Evolutionary conservation across 2,888 invertebrate species (phyloP), one percentile per base, ranked within the genome.

Genomic region (Standfussiana lucernea): DNA sequence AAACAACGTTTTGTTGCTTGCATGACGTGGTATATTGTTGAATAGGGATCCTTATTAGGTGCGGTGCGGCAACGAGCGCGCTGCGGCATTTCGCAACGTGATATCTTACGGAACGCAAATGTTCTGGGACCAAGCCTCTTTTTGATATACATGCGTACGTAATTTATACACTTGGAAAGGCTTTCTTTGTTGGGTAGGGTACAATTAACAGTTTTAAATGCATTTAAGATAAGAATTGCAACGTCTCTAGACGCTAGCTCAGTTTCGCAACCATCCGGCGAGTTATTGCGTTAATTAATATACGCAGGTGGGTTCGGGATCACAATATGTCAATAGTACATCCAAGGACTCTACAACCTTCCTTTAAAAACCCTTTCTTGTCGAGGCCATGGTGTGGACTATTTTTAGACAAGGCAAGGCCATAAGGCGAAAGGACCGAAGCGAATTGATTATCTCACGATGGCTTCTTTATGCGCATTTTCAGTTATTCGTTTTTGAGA

Each of bases 31-130:
- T 84, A 78, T 84, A 88, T 87, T 88, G 84, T 90, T 90, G 87
- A 91, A 91, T 90, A 89, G 89, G 80, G 88, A 82, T 88, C 93
- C 91, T 90, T 93, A 92, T 91, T 88, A 87, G 91, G 91, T 83
- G 84, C 86, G 90, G 86, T 87, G 88, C 84, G 86, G 85, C 87
- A 79, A 71, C 72, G 64, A 79, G 73, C 84, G 75, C 82, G 80
- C 78, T 86, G 86, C 89, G 79, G 87, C 59, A 84, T 89, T 90
- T 89, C 88, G 86, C 84, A 89, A 89, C 79, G 67, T 78, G 71
- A 73, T 84, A 79, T 82, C 80, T 59, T 67, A 74, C 64, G n/a
- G 68, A 69, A 66, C 77, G 53, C 50, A 77, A 83, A 87, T 80
- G 75, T 78, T 80, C 53, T 66, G 47, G 42, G 75, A 71, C 28